Conservation (phyloP, 2,113 vertebrate species). For the Lepus timidus region DNA sequence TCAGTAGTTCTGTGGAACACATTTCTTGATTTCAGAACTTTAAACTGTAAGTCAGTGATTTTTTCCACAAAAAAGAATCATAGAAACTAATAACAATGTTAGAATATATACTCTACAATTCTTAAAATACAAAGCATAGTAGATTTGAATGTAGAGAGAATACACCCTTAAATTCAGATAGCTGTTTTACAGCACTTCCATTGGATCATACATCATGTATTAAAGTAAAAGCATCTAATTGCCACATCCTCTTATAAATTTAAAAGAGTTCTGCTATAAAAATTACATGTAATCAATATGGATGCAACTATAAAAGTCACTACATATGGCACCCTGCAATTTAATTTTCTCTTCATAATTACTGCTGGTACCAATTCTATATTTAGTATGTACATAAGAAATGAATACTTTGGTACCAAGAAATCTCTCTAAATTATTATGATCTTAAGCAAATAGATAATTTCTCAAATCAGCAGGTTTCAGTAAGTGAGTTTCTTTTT, state of each 20-base stretch:
- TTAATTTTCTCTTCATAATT: conserved; percentile 85
- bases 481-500: conserved; percentile 53
- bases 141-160: conserved; percentile 51
- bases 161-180: conserved; percentile 48
- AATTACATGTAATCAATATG: conserved; percentile 86
- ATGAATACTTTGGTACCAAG: conserved; percentile 71
- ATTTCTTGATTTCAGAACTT: background rate
- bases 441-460: conserved; percentile 64
- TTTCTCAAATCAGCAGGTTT: conserved; percentile 63
- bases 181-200: background rate
- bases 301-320: conserved; percentile 84
- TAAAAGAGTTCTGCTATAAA: conserved; percentile 82
- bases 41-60: background rate
- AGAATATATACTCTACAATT: background rate
- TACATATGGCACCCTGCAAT: conserved; percentile 81
- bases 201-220: background rate
- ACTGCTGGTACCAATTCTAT: conserved; percentile 80
- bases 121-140: conserved; percentile 1
- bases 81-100: background rate
- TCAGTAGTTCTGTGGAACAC: background rate
- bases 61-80: background rate
- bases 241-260: conserved; percentile 72
- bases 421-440: conserved; percentile 67
- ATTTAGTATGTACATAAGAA: conserved; percentile 83
- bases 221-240: conserved; percentile 78